Evolutionary conservation across 2,113 vertebrate species (phyloP).

Genomic region (Gavia stellata): DNA sequence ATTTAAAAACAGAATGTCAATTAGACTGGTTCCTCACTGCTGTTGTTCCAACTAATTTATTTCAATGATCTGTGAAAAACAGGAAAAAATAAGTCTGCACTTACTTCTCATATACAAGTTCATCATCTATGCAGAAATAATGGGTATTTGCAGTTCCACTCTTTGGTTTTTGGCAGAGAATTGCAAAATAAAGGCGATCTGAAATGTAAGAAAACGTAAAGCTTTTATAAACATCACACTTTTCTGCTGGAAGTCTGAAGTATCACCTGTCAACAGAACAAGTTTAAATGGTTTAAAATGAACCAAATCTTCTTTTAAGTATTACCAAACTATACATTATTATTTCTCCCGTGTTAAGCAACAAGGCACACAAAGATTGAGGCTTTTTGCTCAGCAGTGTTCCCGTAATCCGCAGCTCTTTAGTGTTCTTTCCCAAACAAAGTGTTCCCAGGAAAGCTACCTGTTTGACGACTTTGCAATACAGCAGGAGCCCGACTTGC

Average conservation of each 20-base stretch:
- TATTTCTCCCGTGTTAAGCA: not conserved
- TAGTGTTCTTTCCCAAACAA: not conserved
- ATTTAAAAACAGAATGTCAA: not conserved
- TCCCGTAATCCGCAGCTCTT: not conserved
- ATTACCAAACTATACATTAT: not conserved
- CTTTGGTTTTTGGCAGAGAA: conserved; percentile 90
- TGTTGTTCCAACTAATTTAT: not conserved
- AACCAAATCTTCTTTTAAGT: not conserved
- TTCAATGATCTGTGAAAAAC: not conserved
- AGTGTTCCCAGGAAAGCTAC: not conserved
- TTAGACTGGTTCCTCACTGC: not conserved
- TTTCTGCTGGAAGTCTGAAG: not conserved
- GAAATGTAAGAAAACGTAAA: conserved; percentile 63
- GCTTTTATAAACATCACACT: not conserved
- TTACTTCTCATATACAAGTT: conserved; percentile 96
- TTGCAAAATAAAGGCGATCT: conserved; percentile 97
- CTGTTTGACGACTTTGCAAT: not conserved
- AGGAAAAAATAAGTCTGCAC: conserved; percentile 30
- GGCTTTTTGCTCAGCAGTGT: not conserved
- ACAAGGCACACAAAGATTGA: not conserved
- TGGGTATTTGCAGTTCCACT: conserved; percentile 85
- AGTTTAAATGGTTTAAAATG: not conserved
- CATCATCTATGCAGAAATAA: conserved; percentile 95
- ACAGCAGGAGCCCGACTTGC: not conserved
- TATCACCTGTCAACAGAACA: not conserved